Percentiles rank a stretch among this genome's conserved stretches.
Evolutionary conservation across 1,140 invertebrate genomes (phyloP).

Genomic region (Battus philenor): DNA sequence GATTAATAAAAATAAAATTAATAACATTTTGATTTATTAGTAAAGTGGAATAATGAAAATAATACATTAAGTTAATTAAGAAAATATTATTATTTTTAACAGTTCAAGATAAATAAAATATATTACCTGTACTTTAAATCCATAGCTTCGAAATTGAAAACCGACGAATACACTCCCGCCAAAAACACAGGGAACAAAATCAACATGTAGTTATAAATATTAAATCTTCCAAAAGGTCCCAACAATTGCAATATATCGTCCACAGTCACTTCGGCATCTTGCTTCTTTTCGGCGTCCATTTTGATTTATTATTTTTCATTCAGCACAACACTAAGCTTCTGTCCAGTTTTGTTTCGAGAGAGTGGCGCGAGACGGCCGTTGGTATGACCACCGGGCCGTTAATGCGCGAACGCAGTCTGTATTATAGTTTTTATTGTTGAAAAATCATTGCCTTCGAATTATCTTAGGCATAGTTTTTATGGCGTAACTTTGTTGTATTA

Average conservation of each 20-base stretch:
- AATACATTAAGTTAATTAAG: neutral
- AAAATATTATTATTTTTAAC: too few relatives aligned
- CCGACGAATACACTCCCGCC: conserved; percentile 63
- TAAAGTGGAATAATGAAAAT: neutral
- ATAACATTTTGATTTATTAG: neutral
- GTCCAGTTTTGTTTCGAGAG: too few relatives aligned
- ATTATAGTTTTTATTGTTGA: neutral
- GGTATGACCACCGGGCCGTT: neutral
- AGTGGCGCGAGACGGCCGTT: neutral
- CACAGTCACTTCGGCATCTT: conserved; percentile 51
- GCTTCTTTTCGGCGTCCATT: conserved; percentile 62
- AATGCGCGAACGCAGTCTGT: neutral
- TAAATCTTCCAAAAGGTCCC: conserved; percentile 59
- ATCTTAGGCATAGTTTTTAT: too few relatives aligned
- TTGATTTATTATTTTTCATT: conserved; percentile 7
- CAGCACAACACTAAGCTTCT: too few relatives aligned
- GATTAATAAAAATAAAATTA: neutral
- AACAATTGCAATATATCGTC: conserved; percentile 59
- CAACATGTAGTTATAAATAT: conserved; percentile 51
- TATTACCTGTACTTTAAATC: conserved; percentile 64
- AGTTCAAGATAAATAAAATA: too few relatives aligned
- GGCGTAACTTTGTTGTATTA: too few relatives aligned
- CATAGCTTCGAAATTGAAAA: conserved; percentile 66
- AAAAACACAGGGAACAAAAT: conserved; percentile 61
- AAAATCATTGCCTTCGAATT: too few relatives aligned